Evolutionary conservation across 2,113 vertebrate species (phyloP).

Genomic region (Galeopterus variegatus): DNA sequence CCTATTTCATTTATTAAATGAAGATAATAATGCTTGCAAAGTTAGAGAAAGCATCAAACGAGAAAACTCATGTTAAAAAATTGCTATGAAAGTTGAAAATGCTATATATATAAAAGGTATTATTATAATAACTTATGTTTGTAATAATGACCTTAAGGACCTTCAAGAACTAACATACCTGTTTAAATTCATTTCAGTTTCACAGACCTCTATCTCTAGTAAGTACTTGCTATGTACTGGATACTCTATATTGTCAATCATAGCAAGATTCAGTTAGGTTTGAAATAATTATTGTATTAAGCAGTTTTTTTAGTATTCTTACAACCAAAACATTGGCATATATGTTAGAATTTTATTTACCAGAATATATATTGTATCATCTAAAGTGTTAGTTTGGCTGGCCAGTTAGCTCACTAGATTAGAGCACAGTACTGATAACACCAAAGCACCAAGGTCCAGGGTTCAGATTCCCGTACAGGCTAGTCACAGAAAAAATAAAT

Average conservation of each 20-base stretch:
- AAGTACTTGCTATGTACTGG: not conserved
- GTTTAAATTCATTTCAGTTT: constrained; percentile 46
- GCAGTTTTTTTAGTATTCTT: not conserved
- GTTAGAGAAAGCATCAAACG: constrained; percentile 30
- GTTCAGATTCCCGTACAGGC: too few relatives aligned
- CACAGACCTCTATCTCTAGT: not conserved
- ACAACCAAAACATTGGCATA: not conserved
- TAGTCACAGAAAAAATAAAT: too few relatives aligned
- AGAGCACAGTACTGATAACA: too few relatives aligned
- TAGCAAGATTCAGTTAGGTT: constrained; percentile 28
- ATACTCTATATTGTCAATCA: not conserved
- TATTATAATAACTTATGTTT: not conserved
- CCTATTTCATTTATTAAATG: constrained; percentile 27
- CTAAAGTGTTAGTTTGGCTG: not conserved
- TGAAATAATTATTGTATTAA: constrained; percentile 41
- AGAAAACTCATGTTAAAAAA: not conserved
- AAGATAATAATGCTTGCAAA: not conserved
- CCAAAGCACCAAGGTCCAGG: too few relatives aligned
- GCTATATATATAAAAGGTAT: not conserved
- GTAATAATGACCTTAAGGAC: not conserved
- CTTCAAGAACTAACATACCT: constrained; percentile 8
- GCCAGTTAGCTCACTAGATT: too few relatives aligned
- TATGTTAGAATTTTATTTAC: not conserved
- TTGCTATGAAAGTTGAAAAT: constrained; percentile 5
- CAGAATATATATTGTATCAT: not conserved